Percentiles rank a stretch among this genome's conserved stretches.
Conservation (phyloP, 2,888 invertebrate genomes). For the Apoda limacodes region DNA sequence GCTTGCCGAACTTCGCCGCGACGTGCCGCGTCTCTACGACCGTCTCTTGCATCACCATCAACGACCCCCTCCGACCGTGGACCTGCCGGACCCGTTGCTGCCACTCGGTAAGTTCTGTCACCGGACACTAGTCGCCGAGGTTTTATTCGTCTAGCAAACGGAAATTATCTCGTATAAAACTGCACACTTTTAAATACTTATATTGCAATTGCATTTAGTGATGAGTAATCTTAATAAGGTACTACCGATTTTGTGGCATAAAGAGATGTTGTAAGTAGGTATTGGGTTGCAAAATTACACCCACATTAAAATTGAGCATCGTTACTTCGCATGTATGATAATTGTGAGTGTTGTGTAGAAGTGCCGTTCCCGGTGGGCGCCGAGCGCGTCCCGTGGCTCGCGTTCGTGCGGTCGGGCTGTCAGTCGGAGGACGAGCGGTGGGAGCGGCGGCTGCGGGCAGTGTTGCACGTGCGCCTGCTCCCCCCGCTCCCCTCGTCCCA, state of each 20-base stretch:
- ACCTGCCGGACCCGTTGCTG: conserved; percentile 15
- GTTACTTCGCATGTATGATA: too few relatives aligned
- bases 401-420: conserved; percentile 22
- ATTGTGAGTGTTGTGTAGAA: too few relatives aligned
- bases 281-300: too few relatives aligned
- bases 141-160: not conserved
- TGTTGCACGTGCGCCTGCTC: conserved; percentile 24
- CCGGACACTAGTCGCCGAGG: not conserved
- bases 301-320: too few relatives aligned
- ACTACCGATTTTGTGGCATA: too few relatives aligned
- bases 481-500: conserved; percentile 18
- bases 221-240: too few relatives aligned
- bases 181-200: too few relatives aligned
- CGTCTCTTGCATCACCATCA: conserved; percentile 14
- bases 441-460: conserved; percentile 31
- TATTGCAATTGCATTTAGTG: too few relatives aligned
- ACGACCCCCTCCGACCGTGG: conserved; percentile 8
- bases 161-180: too few relatives aligned
- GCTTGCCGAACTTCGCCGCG: conserved; percentile 28
- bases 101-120: conserved; percentile 1
- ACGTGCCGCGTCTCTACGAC: conserved; percentile 30
- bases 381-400: conserved; percentile 22
- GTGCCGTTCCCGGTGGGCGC: conserved; percentile 8
- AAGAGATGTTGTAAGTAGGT: too few relatives aligned
- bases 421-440: conserved; percentile 21